A percentile compares a stretch with the other conserved stretches of the same genome.
phyloP scores from a whole-genome alignment of 2,113 vertebrate species.

The Thunnus maccoyii region DNA sequence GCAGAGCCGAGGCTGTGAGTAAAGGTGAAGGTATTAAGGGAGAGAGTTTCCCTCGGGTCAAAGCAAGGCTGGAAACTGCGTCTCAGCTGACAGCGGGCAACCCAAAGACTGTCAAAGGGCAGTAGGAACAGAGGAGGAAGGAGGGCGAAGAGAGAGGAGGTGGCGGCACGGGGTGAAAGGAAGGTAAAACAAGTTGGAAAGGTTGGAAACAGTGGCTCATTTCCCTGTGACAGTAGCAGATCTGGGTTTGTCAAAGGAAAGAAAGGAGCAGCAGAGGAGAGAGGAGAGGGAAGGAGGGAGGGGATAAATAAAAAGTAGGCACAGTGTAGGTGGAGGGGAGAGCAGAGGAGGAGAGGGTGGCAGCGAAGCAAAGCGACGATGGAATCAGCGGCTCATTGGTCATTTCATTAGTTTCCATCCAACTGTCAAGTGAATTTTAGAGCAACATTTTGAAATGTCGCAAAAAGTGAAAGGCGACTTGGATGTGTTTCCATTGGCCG shows the following conservation, averaged over 20 bases:
- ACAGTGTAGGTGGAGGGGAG: background rate
- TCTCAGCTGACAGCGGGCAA: slow-evolving; percentile 25
- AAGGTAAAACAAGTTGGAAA: slow-evolving; percentile 51
- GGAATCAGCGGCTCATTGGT: slow-evolving; percentile 53
- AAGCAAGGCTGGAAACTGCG: slow-evolving; percentile 41
- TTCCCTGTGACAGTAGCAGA: slow-evolving; percentile 53
- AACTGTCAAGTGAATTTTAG: slow-evolving; percentile 55
- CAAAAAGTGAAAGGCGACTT: slow-evolving; percentile 52
- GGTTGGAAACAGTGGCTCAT: slow-evolving; percentile 72
- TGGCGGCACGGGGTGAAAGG: slow-evolving; percentile 14
- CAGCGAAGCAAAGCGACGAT: slow-evolving; percentile 23
- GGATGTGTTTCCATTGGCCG: slow-evolving; percentile 50
- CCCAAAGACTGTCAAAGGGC: slow-evolving; percentile 5
- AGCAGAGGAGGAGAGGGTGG: slow-evolving; percentile 17
- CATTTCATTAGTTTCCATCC: slow-evolving; percentile 55
- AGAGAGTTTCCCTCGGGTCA: slow-evolving; percentile 35
- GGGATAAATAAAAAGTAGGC: slow-evolving; percentile 22
- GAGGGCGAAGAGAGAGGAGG: slow-evolving; percentile 8
- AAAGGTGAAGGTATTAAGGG: slow-evolving; percentile 22
- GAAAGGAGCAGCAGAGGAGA: slow-evolving; percentile 19
- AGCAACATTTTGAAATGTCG: slow-evolving; percentile 47
- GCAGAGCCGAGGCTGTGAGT: background rate
- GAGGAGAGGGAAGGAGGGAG: background rate
- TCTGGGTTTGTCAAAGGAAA: slow-evolving; percentile 36
- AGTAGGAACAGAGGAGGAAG: slow-evolving; percentile 4